These are phyloP conservation scores for Drosophila kambysellisi DNA, from an alignment of 2,888 invertebrate genomes.

Conservation along the genomic window DNA sequence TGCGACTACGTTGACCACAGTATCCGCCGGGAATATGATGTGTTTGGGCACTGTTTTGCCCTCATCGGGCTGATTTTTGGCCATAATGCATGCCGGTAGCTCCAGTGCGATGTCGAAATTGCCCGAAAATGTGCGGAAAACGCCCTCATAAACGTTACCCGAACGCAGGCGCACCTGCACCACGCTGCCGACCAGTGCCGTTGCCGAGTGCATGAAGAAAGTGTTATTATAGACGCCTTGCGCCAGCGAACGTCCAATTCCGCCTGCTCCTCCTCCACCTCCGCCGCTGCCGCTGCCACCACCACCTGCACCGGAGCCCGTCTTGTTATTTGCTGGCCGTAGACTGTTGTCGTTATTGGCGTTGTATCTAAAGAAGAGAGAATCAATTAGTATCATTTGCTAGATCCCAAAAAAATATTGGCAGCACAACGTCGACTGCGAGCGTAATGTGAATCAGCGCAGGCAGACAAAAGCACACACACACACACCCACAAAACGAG, in stretches of 20 bases:
- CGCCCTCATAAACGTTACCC: constrained; percentile 94
- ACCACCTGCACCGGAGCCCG: constrained; percentile 38
- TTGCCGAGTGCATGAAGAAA: constrained; percentile 95
- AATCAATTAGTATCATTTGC: constrained; percentile 35
- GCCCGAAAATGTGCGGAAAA: constrained; percentile 95
- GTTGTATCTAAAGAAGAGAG: constrained; percentile 70
- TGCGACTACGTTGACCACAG: constrained; percentile 93
- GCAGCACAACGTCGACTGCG: background rate
- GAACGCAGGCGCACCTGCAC: constrained; percentile 93
- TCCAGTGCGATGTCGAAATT: constrained; percentile 95
- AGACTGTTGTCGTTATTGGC: constrained; percentile 78
- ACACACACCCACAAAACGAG: constrained; percentile 14
- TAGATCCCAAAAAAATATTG: background rate
- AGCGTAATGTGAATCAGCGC: constrained; percentile 8
- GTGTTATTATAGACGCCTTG: constrained; percentile 96
- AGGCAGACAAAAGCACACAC: constrained; percentile 8
- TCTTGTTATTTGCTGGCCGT: constrained; percentile 85
- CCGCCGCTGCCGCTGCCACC: constrained; percentile 38
- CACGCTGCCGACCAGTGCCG: constrained; percentile 93
- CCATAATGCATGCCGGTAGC: constrained; percentile 90
- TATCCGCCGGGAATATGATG: constrained; percentile 91
- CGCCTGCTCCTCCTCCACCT: constrained; percentile 37
- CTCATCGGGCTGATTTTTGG: constrained; percentile 82
- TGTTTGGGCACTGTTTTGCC: constrained; percentile 79
- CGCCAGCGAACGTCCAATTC: constrained; percentile 87